Percentiles rank a stretch among this genome's conserved stretches.
These are phyloP conservation scores for Paracentrotus lividus DNA, from an alignment of 53 echinoderm and acorn worm species.

Conservation along the genomic window DNA sequence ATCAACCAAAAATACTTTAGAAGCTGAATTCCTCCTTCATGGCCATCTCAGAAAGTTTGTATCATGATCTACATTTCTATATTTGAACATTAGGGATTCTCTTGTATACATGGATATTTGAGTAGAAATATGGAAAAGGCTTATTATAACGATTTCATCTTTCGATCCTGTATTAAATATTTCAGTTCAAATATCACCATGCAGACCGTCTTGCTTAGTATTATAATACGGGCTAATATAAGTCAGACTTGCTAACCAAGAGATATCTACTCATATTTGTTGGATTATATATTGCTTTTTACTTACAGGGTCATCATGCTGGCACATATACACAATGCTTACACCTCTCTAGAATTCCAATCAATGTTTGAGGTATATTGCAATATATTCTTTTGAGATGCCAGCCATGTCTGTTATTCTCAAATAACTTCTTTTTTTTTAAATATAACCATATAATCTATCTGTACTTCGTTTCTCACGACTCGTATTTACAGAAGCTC, in stretches of 20 bases:
- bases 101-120: not conserved
- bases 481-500: slow-evolving; percentile 32
- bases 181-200: not conserved
- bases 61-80: not conserved
- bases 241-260: not conserved
- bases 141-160: not conserved
- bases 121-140: not conserved
- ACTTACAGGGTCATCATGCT: not conserved
- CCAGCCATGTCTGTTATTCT: not conserved
- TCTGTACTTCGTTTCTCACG: slow-evolving; percentile 6
- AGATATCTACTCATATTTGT: not conserved
- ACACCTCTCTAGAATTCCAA: slow-evolving; percentile 26
- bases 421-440: slow-evolving; percentile 48
- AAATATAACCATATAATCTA: slow-evolving; percentile 54
- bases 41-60: not conserved
- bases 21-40: not conserved
- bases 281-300: slow-evolving; percentile 2
- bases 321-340: slow-evolving; percentile 5
- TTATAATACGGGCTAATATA: not conserved
- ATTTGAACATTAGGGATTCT: not conserved
- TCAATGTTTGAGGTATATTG: slow-evolving; percentile 46
- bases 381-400: not conserved
- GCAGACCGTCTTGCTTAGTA: not conserved
- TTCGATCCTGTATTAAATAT: not conserved
- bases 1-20: not conserved